A percentile compares a stretch with the other conserved stretches of the same genome.
Conservation (phyloP, 1,140 invertebrate genomes). For the Trigoniulus corallinus region DNA sequence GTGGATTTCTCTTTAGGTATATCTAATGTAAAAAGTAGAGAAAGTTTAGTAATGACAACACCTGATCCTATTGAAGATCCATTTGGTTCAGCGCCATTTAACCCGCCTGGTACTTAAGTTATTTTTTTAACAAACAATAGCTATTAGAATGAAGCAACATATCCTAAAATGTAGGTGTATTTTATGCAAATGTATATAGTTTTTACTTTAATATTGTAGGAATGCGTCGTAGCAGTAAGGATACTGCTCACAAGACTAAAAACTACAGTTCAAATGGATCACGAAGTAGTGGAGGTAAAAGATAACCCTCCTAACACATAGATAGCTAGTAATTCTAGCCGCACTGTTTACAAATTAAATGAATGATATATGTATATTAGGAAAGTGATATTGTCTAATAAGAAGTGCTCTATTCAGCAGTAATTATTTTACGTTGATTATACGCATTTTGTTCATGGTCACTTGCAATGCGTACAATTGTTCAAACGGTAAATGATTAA, state of each 20-base stretch:
- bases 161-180: no score
- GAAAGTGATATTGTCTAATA: no score
- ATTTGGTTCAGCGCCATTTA: constrained; percentile 64
- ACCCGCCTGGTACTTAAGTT: constrained; percentile 31
- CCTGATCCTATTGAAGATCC: constrained; percentile 49
- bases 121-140: neutral
- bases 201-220: neutral
- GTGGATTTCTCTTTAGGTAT: constrained; percentile 32
- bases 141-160: no score
- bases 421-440: no score
- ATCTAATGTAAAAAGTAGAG: constrained; percentile 53
- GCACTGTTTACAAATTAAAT: no score
- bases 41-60: constrained; percentile 56
- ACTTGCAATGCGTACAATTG: no score
- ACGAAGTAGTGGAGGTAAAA: constrained; percentile 2
- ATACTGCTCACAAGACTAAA: neutral
- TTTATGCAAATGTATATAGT: neutral
- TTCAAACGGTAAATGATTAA: no score
- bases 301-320: neutral
- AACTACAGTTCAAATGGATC: neutral
- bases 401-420: no score
- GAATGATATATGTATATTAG: no score
- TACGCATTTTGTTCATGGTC: no score
- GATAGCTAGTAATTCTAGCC: no score
- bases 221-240: neutral